These are phyloP conservation scores for Eubasilissa splendida DNA, from an alignment of 2,888 invertebrate species.

Conservation along the genomic window DNA sequence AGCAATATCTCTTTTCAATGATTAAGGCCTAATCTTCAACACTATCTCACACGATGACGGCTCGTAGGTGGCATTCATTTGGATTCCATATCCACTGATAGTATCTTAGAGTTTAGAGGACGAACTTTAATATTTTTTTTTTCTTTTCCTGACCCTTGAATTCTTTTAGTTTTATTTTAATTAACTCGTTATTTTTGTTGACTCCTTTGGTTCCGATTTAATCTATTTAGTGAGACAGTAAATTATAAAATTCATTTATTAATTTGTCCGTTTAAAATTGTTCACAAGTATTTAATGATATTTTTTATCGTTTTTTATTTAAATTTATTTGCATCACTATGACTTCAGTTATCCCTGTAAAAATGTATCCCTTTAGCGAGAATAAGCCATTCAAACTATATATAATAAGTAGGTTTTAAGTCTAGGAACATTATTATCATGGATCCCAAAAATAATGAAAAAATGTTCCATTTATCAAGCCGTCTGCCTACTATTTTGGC, in stretches of 20 bases:
- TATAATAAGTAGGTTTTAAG: not conserved
- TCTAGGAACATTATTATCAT: constrained; percentile 1
- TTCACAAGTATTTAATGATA: too few species aligned
- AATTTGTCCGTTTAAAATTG: too few species aligned
- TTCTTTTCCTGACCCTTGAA: not conserved
- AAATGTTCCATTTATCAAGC: constrained; percentile 34
- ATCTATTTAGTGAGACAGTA: too few species aligned
- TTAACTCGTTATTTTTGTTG: too few species aligned
- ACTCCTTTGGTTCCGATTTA: too few species aligned
- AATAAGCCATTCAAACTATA: not conserved
- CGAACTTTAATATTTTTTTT: not conserved
- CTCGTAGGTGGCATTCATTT: constrained; percentile 57
- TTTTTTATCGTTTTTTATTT: too few species aligned
- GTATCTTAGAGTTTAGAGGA: constrained; percentile 19
- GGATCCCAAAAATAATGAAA: constrained; percentile 26
- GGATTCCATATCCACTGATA: constrained; percentile 53
- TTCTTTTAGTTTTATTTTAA: not conserved
- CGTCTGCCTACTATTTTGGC: constrained; percentile 51
- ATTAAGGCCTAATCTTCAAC: constrained; percentile 56
- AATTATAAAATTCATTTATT: too few species aligned
- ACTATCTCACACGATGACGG: constrained; percentile 58
- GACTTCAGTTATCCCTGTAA: too few species aligned
- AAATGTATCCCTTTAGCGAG: not conserved
- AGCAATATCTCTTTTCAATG: constrained; percentile 50
- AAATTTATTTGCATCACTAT: too few species aligned